phyloP scores from a whole-genome alignment of 1,140 invertebrate species.

The Habropoda laboriosa region DNA sequence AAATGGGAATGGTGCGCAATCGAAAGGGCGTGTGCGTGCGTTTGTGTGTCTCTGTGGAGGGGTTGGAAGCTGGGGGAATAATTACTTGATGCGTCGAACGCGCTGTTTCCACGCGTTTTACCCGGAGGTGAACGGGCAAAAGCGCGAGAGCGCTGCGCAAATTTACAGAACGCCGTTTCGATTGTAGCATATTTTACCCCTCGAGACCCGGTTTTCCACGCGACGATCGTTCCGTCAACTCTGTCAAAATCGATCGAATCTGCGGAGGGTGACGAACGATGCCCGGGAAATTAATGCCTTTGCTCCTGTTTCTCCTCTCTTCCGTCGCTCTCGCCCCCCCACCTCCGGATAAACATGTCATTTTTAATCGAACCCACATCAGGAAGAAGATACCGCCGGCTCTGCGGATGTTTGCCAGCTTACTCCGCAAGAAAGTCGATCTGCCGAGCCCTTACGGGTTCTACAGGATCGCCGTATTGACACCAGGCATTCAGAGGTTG shows the following conservation, averaged over 20 bases:
- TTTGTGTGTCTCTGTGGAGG: too few species aligned
- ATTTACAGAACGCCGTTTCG: constrained; percentile 26
- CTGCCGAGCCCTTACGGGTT: not conserved
- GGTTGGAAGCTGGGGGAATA: constrained; percentile 4
- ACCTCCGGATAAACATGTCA: not conserved
- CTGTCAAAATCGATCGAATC: constrained; percentile 6
- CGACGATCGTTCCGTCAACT: not conserved
- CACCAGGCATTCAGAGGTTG: not conserved
- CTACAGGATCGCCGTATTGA: constrained; percentile 37
- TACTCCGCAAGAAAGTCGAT: constrained; percentile 10
- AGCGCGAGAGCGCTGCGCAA: not conserved
- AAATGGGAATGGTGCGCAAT: constrained; percentile 34
- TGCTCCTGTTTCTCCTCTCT: not conserved
- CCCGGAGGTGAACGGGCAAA: not conserved
- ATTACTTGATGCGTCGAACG: constrained; percentile 23
- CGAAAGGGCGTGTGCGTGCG: too few species aligned
- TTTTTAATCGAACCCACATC: constrained; percentile 27
- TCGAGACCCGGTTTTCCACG: not conserved
- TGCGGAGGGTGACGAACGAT: not conserved
- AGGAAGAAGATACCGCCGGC: not conserved
- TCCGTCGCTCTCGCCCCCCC: not conserved
- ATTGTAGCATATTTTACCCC: constrained; percentile 1
- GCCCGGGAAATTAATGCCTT: not conserved
- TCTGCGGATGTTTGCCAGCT: constrained; percentile 5
- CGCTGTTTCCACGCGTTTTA: not conserved